phyloP scores from a whole-genome alignment of 2,113 vertebrate species.

The Zosterops borbonicus region DNA sequence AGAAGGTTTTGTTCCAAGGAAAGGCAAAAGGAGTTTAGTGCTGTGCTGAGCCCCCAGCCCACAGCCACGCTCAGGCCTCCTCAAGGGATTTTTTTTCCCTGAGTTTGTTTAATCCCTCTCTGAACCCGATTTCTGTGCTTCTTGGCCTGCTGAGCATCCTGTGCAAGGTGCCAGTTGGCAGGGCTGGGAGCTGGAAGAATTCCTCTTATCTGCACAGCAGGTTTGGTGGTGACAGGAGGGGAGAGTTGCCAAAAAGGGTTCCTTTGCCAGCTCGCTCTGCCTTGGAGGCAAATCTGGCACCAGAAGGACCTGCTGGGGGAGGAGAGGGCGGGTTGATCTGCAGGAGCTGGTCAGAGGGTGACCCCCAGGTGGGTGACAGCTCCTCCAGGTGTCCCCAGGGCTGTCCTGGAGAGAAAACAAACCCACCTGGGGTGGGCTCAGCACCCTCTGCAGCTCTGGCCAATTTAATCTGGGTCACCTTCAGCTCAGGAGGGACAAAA shows the following conservation, averaged over 20 bases:
- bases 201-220: conserved; percentile 14
- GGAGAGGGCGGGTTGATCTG: neutral
- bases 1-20: neutral
- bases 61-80: neutral
- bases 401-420: neutral
- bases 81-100: neutral
- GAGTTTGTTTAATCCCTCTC: neutral
- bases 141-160: conserved; percentile 34
- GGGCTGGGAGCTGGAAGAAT: neutral
- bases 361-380: neutral
- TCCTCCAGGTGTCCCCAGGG: neutral
- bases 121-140: neutral
- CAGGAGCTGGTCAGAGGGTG: neutral
- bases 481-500: neutral
- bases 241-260: neutral
- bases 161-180: conserved; percentile 38
- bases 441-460: neutral
- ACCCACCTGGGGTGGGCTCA: neutral
- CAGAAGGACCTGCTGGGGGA: neutral
- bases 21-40: neutral
- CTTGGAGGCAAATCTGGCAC: neutral
- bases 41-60: neutral
- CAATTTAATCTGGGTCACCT: neutral
- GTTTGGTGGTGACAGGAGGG: neutral
- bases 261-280: neutral